Percentiles rank a stretch among this genome's conserved stretches.
Conservation (phyloP, 2,888 invertebrate species). For the Epicampocera succincta region DNA sequence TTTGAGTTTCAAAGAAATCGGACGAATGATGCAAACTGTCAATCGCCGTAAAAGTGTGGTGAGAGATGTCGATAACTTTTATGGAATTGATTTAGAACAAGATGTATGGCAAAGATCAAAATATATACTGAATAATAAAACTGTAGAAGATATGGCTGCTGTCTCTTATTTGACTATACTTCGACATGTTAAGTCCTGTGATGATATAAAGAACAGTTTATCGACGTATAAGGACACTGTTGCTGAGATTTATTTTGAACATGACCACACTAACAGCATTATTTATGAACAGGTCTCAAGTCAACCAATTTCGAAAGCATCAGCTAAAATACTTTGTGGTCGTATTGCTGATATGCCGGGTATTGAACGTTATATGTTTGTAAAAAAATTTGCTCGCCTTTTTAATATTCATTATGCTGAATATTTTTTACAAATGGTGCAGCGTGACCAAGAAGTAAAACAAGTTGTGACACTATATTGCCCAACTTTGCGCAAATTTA, state of each 20-base stretch:
- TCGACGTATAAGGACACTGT: conserved; percentile 69
- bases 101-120: conserved; percentile 53
- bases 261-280: conserved; percentile 35
- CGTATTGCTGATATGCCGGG: conserved; percentile 58
- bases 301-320: conserved; percentile 28
- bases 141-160: not conserved
- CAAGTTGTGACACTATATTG: conserved; percentile 65
- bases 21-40: conserved; percentile 28
- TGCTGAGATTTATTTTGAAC: conserved; percentile 62
- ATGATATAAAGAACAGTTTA: conserved; percentile 56
- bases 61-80: conserved; percentile 44
- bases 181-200: conserved; percentile 53
- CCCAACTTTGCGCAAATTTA: conserved; percentile 67
- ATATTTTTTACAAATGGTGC: conserved; percentile 62
- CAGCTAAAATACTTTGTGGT: conserved; percentile 43
- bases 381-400: conserved; percentile 61
- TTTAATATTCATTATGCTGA: conserved; percentile 66
- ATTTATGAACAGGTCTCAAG: conserved; percentile 51
- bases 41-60: conserved; percentile 21
- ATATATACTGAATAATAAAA: conserved; percentile 17
- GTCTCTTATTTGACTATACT: not conserved
- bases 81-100: conserved; percentile 49
- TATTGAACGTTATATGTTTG: conserved; percentile 63
- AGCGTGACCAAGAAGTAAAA: conserved; percentile 35
- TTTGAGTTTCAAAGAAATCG: conserved; percentile 23